phyloP scores from a whole-genome alignment of 2,113 vertebrate genomes.

The Acrocephalus arundinaceus region DNA sequence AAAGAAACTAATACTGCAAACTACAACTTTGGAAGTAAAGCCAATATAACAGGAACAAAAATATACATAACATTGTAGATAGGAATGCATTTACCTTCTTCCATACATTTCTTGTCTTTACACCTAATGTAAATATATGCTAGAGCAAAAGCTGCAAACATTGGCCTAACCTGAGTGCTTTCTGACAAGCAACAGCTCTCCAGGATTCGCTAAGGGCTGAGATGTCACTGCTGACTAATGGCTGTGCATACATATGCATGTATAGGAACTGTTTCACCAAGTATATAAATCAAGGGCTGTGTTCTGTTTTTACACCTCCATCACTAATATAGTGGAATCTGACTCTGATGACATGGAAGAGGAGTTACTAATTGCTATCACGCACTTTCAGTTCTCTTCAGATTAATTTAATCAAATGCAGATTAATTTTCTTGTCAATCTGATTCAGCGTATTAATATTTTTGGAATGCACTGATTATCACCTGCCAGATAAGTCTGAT shows the following conservation, averaged over 20 bases:
- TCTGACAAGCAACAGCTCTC: constrained; percentile 73
- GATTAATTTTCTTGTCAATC: constrained; percentile 49
- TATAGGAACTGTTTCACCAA: constrained; percentile 59
- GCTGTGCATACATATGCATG: constrained; percentile 58
- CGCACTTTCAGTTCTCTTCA: constrained; percentile 5
- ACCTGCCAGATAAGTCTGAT: constrained; percentile 9
- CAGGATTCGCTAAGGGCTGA: constrained; percentile 68
- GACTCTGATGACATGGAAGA: constrained; percentile 2
- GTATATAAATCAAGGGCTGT: constrained; percentile 32
- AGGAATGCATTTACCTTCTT: constrained; percentile 76
- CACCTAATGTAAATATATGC: constrained; percentile 69
- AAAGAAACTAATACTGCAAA: constrained; percentile 81
- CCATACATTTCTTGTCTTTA: constrained; percentile 75
- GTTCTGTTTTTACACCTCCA: neutral
- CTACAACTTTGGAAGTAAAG: constrained; percentile 81
- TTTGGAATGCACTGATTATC: constrained; percentile 47
- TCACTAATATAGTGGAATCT: constrained; percentile 11
- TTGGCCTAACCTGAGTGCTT: constrained; percentile 71
- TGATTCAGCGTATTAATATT: neutral
- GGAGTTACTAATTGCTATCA: neutral
- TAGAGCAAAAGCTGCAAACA: constrained; percentile 66
- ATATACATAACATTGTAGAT: constrained; percentile 74
- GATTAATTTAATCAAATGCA: constrained; percentile 47
- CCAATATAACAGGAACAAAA: constrained; percentile 81
- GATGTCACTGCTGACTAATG: constrained; percentile 56